Percentiles rank a stretch among this genome's conserved stretches.
phyloP scores from a whole-genome alignment of 2,113 vertebrate genomes.

The Odobenus rosmarus region DNA sequence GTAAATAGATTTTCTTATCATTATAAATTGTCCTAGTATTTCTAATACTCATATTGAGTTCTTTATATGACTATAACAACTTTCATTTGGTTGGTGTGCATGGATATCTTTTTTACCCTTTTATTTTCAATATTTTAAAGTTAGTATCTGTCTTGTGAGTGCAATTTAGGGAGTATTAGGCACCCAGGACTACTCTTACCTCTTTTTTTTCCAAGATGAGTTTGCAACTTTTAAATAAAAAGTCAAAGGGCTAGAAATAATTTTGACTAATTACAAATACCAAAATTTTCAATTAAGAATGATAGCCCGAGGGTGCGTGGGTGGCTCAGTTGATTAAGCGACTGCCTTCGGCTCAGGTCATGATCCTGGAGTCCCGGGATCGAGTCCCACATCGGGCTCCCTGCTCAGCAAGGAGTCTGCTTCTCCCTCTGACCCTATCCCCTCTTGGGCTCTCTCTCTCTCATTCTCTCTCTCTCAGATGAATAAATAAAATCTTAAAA shows the following conservation, averaged over 20 bases:
- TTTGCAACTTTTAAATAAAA: background rate
- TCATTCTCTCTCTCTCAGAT: too few relatives aligned
- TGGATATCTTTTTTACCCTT: background rate
- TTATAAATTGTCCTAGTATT: background rate
- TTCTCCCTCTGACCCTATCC: too few relatives aligned
- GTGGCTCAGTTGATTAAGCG: too few relatives aligned
- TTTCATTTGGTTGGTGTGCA: background rate
- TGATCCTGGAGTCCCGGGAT: too few relatives aligned
- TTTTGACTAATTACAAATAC: background rate
- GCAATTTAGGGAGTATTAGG: background rate
- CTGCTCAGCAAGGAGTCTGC: too few relatives aligned
- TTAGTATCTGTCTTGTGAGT: background rate
- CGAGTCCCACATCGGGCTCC: too few relatives aligned
- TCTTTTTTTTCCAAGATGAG: background rate
- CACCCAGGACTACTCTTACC: background rate
- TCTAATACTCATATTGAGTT: background rate
- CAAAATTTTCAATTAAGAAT: background rate
- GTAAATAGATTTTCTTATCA: background rate
- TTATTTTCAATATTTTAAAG: background rate
- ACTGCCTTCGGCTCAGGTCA: too few relatives aligned
- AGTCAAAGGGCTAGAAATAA: background rate
- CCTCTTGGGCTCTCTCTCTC: too few relatives aligned
- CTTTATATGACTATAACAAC: background rate
- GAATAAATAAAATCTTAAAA: background rate
- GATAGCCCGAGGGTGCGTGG: background rate